Evolutionary conservation across 1,140 invertebrate species (phyloP), one percentile per base, ranked within the genome.

Genomic region (Phortica variegata): DNA sequence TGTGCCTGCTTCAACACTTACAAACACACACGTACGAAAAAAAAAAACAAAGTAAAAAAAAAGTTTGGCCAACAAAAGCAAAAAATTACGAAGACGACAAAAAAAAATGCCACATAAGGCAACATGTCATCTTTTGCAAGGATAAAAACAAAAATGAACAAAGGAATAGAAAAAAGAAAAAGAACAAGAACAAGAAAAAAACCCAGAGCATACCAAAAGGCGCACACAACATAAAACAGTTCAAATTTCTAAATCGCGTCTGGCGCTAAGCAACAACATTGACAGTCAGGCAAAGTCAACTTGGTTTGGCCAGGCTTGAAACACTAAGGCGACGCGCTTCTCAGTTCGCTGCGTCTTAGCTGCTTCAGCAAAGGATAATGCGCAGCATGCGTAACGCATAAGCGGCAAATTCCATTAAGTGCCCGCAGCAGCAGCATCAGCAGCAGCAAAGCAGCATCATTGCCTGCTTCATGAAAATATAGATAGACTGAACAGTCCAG

Each of bases 401-500:
- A 68, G 63, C 63, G 60, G 57, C 63, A 68, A 63, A 68, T 68
- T 68, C 63, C 63, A 68, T 68, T 68, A 68, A 68, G 63, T 68
- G 63, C 49, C 63, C 68, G 40, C 23, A 15, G 26, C 26, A 29
- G 12, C 26, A 29, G 26, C 26, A 29, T 7, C 26, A 12, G 26
- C 26, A 29, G 12, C 26, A 29, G 26, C 6, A 29, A 29, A 49
- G 51, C 63, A 52, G 34, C 61, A 61, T 8, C 15, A 55, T n/a
- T n/a, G 10, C 23, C 10, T 10, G 23, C 10, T 6, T 26, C 23
- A 6, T 26, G 23, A 26, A 26, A 26, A 26, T 6, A 26, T 6
- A 26, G 5, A 26, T 10, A n/a, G n/a, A n/a, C 23, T 10, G 10
- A 26, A 26, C 5, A 26, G 10, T 26, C 5, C 23, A 10, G 5